Conservation (phyloP, 2,113 vertebrate species). For the Gracilinanus agilis region DNA sequence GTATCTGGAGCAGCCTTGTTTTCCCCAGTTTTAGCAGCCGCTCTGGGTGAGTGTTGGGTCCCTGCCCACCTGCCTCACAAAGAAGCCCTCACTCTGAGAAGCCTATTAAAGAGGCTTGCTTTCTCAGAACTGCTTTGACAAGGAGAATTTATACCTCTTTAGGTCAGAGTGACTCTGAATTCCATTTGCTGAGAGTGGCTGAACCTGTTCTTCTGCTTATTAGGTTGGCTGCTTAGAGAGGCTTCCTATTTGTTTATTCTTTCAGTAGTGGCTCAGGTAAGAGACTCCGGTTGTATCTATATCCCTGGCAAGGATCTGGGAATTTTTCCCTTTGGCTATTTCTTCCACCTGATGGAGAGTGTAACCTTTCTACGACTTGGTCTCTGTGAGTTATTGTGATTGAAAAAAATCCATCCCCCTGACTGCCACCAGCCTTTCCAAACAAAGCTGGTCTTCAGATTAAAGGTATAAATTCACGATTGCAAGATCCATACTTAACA, state of each 20-base stretch:
- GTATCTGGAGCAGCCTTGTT: neutral
- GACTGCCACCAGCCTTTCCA: neutral
- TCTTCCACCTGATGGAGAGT: neutral
- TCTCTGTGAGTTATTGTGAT: neutral
- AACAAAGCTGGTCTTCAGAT: neutral
- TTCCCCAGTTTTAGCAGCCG: neutral
- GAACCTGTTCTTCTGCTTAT: constrained; percentile 10
- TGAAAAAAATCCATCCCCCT: neutral
- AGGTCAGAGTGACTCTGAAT: neutral
- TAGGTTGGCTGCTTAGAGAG: neutral
- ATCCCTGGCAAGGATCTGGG: neutral
- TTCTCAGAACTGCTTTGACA: neutral
- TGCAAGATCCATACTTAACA: neutral
- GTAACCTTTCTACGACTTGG: neutral
- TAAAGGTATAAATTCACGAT: neutral
- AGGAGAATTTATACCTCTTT: neutral
- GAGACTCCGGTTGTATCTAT: neutral
- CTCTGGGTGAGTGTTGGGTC: neutral
- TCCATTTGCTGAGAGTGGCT: neutral
- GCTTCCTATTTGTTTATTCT: neutral
- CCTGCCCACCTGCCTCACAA: neutral
- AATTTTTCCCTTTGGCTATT: neutral
- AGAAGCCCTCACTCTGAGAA: neutral
- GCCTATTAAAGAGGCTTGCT: neutral
- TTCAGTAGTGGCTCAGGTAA: constrained; percentile 33